phyloP scores from a whole-genome alignment of 2,888 invertebrate species.

The Caenorhabditis zanzibari region DNA sequence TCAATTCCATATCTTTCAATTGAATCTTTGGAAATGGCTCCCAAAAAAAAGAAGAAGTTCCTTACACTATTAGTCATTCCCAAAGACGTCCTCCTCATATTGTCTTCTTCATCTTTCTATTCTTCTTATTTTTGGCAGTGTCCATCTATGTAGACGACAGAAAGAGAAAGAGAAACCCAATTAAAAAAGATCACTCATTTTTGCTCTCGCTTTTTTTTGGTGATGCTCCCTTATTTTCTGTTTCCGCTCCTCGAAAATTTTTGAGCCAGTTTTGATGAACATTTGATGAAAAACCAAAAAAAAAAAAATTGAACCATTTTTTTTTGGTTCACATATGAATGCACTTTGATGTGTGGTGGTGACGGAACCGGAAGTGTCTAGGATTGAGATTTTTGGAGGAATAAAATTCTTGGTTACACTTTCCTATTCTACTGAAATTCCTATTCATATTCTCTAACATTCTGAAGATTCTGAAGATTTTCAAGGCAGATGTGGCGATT shows the following conservation, averaged over 20 bases:
- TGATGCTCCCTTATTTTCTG: neutral
- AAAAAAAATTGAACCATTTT: neutral
- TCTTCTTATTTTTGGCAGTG: neutral
- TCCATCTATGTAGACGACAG: neutral
- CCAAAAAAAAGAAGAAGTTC: slow-evolving; percentile 8
- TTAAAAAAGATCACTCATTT: slow-evolving; percentile 39
- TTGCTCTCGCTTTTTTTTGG: slow-evolving; percentile 1
- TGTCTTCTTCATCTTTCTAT: neutral
- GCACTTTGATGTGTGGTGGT: slow-evolving; percentile 21
- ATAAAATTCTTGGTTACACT: too few relatives aligned
- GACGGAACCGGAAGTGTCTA: slow-evolving; percentile 11
- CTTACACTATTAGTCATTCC: slow-evolving; percentile 6
- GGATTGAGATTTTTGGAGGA: neutral
- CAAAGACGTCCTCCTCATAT: slow-evolving; percentile 3
- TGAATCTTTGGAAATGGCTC: neutral
- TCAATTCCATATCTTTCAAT: neutral
- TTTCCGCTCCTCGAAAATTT: neutral
- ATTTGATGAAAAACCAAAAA: too few relatives aligned
- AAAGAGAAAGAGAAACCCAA: slow-evolving; percentile 19
- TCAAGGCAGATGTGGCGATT: slow-evolving; percentile 45
- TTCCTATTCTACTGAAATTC: neutral
- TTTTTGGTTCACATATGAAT: too few relatives aligned
- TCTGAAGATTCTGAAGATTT: slow-evolving; percentile 6
- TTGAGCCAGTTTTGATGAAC: too few relatives aligned
- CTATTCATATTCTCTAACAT: neutral